Conservation (phyloP, 1,140 invertebrate species). For the Bathynomus jamesi region DNA sequence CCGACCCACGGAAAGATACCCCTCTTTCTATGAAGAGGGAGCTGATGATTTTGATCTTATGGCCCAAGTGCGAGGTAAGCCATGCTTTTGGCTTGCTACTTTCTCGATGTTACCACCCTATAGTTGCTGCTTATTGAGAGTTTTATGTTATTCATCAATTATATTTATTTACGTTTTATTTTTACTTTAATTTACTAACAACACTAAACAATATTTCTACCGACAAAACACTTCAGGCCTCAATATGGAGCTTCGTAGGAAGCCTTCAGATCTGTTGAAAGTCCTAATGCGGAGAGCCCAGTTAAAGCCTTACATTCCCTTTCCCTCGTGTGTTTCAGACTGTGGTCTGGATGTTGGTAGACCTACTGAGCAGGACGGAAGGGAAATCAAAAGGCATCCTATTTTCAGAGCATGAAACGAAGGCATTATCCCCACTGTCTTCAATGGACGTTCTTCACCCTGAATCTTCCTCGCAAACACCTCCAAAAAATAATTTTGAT, state of each 20-base stretch:
- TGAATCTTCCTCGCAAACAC: conserved; percentile 7
- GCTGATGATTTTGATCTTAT: conserved; percentile 37
- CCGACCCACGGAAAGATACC: conserved; percentile 22
- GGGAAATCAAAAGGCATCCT: conserved; percentile 33
- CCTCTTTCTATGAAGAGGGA: conserved; percentile 20
- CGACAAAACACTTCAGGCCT: not conserved
- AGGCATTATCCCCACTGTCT: conserved; percentile 5
- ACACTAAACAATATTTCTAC: not conserved
- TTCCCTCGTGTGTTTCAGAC: conserved; percentile 37
- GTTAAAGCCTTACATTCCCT: not conserved
- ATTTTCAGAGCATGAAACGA: conserved; percentile 29
- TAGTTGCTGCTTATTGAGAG: not conserved
- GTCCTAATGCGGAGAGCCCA: not conserved
- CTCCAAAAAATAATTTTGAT: conserved; percentile 6
- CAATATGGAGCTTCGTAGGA: not conserved
- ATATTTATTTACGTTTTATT: not conserved
- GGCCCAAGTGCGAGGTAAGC: conserved; percentile 38
- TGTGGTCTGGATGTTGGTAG: conserved; percentile 30
- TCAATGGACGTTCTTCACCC: conserved; percentile 7
- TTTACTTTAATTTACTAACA: not conserved
- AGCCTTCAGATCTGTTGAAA: not conserved
- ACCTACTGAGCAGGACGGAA: conserved; percentile 27
- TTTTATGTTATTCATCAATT: not conserved
- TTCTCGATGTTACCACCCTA: conserved; percentile 12
- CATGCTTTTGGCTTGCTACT: conserved; percentile 37